Conservation (phyloP, 2,888 invertebrate species). For the Ischnura elegans region DNA sequence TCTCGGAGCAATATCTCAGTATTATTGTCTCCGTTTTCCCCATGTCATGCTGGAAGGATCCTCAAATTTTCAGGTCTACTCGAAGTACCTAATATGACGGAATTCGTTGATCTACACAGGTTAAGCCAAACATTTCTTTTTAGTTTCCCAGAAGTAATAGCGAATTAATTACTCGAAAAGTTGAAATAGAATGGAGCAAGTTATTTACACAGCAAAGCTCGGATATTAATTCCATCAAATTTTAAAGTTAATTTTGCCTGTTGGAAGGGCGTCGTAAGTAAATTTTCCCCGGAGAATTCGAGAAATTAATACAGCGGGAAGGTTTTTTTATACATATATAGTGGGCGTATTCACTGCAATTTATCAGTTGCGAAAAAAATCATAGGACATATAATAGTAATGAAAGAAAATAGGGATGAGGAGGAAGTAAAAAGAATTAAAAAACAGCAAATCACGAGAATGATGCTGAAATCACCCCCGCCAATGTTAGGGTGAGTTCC, state of each 20-base stretch:
- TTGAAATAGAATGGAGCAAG: neutral
- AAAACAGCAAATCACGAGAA: neutral
- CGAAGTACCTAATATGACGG: no score
- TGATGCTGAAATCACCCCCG: constrained; percentile 9
- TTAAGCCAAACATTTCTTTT: no score
- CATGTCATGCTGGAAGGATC: neutral
- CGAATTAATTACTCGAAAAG: no score
- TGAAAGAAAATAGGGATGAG: neutral
- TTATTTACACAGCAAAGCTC: neutral
- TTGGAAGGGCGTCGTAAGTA: neutral
- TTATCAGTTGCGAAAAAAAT: neutral
- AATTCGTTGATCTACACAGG: no score
- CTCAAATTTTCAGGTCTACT: neutral
- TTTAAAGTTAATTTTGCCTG: neutral
- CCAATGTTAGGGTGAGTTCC: neutral
- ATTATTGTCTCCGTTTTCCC: neutral
- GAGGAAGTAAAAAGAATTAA: neutral
- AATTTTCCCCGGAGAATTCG: neutral
- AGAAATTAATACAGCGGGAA: neutral
- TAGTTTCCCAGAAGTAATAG: no score
- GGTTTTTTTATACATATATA: neutral
- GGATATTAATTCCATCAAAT: neutral
- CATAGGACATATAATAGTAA: neutral
- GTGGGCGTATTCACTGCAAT: neutral
- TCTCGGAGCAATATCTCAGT: no score